These are phyloP conservation scores for Caenorhabditis afra DNA, from an alignment of 2,888 invertebrate species.

Conservation along the genomic window DNA sequence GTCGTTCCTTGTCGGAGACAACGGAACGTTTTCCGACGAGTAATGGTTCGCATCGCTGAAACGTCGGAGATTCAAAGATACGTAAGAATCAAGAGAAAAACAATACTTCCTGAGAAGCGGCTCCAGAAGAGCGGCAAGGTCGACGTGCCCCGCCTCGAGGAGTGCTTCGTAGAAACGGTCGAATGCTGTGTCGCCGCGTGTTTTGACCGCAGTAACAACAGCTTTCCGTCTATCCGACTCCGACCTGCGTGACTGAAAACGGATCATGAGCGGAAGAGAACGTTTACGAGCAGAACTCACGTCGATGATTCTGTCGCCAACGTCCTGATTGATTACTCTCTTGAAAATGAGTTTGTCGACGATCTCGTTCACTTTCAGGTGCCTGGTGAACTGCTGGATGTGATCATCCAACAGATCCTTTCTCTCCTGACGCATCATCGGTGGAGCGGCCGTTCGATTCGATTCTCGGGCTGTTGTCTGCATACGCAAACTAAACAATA, in stretches of 20 bases:
- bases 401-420: constrained; percentile 50
- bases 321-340: constrained; percentile 48
- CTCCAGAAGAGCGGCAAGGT: constrained; percentile 56
- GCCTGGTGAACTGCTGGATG: constrained; percentile 30
- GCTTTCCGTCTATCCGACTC: constrained; percentile 47
- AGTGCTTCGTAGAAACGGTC: constrained; percentile 65
- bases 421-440: constrained; percentile 61
- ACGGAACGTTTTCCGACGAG: background rate
- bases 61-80: background rate
- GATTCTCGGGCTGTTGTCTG: constrained; percentile 19
- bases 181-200: constrained; percentile 64
- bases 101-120: constrained; percentile 46
- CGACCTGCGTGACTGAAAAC: constrained; percentile 40
- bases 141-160: constrained; percentile 56
- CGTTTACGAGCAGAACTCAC: constrained; percentile 34
- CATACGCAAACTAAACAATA: constrained; percentile 15
- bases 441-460: constrained; percentile 9
- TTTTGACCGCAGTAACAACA: constrained; percentile 54
- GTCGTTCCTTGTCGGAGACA: constrained; percentile 29
- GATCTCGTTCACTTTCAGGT: constrained; percentile 32
- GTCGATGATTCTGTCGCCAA: constrained; percentile 42
- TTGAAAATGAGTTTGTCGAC: constrained; percentile 37
- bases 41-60: constrained; percentile 1
- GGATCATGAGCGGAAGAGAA: background rate
- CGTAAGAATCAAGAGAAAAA: background rate